Conservation (phyloP, 2,113 vertebrate species). For the Turnix velox region DNA sequence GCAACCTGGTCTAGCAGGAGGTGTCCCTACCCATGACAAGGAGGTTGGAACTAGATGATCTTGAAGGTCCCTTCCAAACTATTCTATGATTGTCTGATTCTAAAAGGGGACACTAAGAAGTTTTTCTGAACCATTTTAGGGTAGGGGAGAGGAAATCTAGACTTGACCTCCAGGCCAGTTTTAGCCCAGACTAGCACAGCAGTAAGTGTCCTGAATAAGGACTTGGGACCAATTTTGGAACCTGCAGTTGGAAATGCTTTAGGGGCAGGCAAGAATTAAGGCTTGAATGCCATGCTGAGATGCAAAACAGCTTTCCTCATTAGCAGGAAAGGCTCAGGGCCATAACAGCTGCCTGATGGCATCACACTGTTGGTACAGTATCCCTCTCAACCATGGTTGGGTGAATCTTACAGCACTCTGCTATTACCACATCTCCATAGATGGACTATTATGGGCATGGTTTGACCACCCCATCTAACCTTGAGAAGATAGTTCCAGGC, state of each 20-base stretch:
- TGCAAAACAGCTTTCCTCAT: not conserved
- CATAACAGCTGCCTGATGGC: not conserved
- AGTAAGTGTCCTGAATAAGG: not conserved
- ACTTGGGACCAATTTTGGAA: not conserved
- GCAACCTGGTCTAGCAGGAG: too few relatives aligned
- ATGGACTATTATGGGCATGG: accelerated
- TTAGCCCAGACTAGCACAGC: not conserved
- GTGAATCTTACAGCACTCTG: not conserved
- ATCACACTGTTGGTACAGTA: not conserved
- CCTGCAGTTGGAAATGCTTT: not conserved
- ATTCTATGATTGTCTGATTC: too few relatives aligned
- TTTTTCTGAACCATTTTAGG: not conserved
- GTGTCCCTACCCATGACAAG: too few relatives aligned
- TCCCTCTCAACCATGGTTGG: not conserved
- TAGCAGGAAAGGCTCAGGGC: not conserved
- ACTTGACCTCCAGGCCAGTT: not conserved
- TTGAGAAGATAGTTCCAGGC: not conserved
- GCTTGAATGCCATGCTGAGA: not conserved
- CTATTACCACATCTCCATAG: not conserved
- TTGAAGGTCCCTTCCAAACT: too few relatives aligned
- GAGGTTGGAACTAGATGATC: too few relatives aligned
- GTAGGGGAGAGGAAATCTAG: not conserved
- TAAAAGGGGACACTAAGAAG: accelerated
- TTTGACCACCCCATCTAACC: not conserved
- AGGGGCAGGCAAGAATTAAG: not conserved